Evolutionary conservation across 2,888 invertebrate genomes (phyloP), one percentile per base, ranked within the genome.

Genomic region (Dasypogon diadema): DNA sequence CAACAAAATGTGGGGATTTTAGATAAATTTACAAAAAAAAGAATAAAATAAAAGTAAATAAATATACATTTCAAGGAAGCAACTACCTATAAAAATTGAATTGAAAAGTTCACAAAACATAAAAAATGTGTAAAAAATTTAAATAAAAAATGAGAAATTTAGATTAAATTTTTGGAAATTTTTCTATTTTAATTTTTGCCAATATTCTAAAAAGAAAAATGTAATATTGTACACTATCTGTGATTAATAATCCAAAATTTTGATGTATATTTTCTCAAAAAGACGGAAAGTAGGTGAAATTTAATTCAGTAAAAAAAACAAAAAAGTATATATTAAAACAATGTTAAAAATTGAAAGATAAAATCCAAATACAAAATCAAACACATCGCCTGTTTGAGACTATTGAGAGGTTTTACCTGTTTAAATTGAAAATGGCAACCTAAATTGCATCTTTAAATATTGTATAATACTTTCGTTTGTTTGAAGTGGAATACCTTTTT

Each of bases 191-290:
- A 0, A 51, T 37, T 54, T 75, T 65, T 42, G 74, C 63, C 74
- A 75, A 75, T 60, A 75, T 75, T 75, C 74, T 75, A 75, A 74
- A 74, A 65, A 63, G 12, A 54, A 34, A 42, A 76, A 76, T 76
- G 54, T 55, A 82, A 84, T 82, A 84, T 84, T 84, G 83, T 84
- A 85, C 84, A 86, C 85, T 86, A 86, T 86, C 86, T 86, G 86
- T 86, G 86, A 86, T 86, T 86, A 84, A 84, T 85, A 85, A 86
- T 85, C 86, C 85, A 85, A 86, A 85, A 86, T 86, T 86, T 86
- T 86, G 84, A 86, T 84, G 85, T 84, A 84, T 84, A 85, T 86
- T 85, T 86, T 85, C 85, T 84, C 82, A 85, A 82, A 79, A 76
- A 80, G 76, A 79, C 79, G 78, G 80, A 77, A 79, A 78, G 79